Conservation (phyloP, 1,140 invertebrate genomes). For the Drosophila parabipectinata region DNA sequence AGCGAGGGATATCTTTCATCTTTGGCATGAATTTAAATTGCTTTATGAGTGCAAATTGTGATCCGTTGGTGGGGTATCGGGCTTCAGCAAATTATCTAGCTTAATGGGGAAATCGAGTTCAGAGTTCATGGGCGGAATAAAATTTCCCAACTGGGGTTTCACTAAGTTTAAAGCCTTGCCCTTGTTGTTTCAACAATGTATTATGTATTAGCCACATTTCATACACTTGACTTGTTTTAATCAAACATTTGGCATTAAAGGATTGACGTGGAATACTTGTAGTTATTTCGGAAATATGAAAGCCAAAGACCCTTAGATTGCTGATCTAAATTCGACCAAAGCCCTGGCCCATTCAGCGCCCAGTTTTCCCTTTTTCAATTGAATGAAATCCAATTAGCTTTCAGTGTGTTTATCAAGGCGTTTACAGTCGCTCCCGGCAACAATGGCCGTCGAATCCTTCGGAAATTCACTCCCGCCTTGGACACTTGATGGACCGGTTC, state of each 20-base stretch:
- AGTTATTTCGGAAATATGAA: not conserved
- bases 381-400: constrained; percentile 77
- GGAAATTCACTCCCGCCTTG: constrained; percentile 2
- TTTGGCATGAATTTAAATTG: constrained; percentile 76
- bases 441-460: constrained; percentile 57
- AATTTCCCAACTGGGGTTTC: not conserved
- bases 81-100: constrained; percentile 13
- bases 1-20: constrained; percentile 57
- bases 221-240: not conserved
- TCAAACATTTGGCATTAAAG: not conserved
- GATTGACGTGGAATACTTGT: not conserved
- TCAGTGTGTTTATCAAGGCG: constrained; percentile 68
- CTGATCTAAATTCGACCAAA: not conserved
- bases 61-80: constrained; percentile 13
- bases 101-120: constrained; percentile 5
- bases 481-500: not conserved
- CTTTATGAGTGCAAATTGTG: constrained; percentile 58
- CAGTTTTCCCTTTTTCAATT: constrained; percentile 19
- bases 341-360: not conserved
- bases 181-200: not conserved
- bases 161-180: not conserved
- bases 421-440: constrained; percentile 50
- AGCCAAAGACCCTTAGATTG: not conserved
- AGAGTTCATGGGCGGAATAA: not conserved
- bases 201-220: not conserved